Percentiles rank a stretch among this genome's conserved stretches.
Conservation (phyloP, 2,888 invertebrate genomes). For the Sarcophaga carnaria region DNA sequence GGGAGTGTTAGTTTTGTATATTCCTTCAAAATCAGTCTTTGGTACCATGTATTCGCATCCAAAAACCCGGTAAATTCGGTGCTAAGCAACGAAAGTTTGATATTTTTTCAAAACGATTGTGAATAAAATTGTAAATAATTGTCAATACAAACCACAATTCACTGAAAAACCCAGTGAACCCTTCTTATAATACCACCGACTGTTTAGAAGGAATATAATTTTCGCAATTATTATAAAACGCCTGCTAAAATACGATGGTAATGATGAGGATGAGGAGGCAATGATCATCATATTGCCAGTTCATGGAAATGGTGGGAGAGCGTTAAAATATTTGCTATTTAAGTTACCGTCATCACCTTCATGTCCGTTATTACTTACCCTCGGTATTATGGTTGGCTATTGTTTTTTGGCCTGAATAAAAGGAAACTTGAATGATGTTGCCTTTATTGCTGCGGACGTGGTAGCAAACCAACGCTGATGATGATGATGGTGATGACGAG, state of each 20-base stretch:
- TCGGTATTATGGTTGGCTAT: constrained; percentile 36
- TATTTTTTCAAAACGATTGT: too few species aligned
- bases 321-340: constrained; percentile 66
- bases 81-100: too few species aligned
- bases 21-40: too few species aligned
- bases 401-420: constrained; percentile 53
- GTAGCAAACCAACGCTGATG: constrained; percentile 48
- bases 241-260: constrained; percentile 34
- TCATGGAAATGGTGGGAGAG: constrained; percentile 27
- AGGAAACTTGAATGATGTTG: constrained; percentile 53
- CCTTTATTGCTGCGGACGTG: not conserved
- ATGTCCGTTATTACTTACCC: constrained; percentile 61
- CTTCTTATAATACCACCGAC: not conserved
- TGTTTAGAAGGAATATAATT: constrained; percentile 1
- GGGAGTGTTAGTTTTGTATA: too few species aligned
- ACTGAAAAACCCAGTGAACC: not conserved
- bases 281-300: not conserved
- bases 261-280: not conserved
- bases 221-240: constrained; percentile 40
- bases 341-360: constrained; percentile 66
- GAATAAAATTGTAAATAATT: too few species aligned
- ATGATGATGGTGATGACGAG: constrained; percentile 13
- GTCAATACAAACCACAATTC: too few species aligned
- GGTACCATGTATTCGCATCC: too few species aligned
- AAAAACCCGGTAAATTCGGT: too few species aligned